Evolutionary conservation across 2,113 vertebrate species (phyloP), one percentile per base, ranked within the genome.

Genomic region (Gavialis gangeticus): DNA sequence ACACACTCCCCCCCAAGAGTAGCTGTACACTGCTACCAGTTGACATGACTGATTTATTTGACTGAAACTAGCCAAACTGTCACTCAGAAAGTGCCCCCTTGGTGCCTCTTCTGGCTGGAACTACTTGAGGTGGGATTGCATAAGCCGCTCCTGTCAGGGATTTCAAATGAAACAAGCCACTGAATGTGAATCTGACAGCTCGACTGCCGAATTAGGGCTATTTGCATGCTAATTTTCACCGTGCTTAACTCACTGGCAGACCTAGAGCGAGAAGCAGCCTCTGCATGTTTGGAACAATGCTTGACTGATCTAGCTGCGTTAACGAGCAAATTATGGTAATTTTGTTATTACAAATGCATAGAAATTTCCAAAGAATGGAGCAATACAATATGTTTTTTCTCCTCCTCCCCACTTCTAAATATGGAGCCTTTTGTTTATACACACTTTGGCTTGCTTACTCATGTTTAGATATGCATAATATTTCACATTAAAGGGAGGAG

Each of bases 301-400:
- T 98, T 98, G 98, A 98, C 98, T 98, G 98, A 98, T 98, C 98
- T 98, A 98, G 98, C 98, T 97, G 97, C 95, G 96, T 98, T 98
- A 98, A 98, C 97, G 98, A 98, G 98, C 97, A 98, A 98, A 98
- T 98, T 98, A 98, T 98, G 98, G 97, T 98, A 98, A 98, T 98
- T 98, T 98, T 98, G 98, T 98, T 98, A 98, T 98, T 98, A 98
- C 98, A 98, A 98, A 98, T 98, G 98, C 98, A 98, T 98, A 98
- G 98, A 98, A 98, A 98, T 98, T 98, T 98, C 97, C 96, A 93
- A 98, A 98, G 98, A 98, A 81, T 98, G 96, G 94, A 98, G 97
- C 96, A 97, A 97, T 97, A 98, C 98, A 97, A 97, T 98, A 96
- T 96, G 96, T 97, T 97, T 97, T 94, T 96, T 95, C 97, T 97